phyloP scores from a whole-genome alignment of 2,888 invertebrate genomes.

The Orchesella flavescens region DNA sequence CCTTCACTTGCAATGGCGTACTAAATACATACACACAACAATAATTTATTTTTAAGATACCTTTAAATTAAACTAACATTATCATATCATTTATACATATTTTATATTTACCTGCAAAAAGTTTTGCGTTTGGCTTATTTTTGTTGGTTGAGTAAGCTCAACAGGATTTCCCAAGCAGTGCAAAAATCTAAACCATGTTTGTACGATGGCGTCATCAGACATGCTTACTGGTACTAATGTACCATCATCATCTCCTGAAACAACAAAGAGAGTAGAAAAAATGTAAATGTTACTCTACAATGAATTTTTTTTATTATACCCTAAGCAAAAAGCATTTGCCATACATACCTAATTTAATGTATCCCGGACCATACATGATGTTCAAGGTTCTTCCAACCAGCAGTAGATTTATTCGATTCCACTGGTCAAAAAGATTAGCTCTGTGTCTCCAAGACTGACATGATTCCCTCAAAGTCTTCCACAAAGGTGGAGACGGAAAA shows the following conservation, averaged over 20 bases:
- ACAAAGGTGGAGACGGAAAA: conserved; percentile 95
- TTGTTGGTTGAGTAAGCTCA: conserved; percentile 89
- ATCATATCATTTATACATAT: neutral
- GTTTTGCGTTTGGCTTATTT: conserved; percentile 82
- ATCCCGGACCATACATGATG: conserved; percentile 88
- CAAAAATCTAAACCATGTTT: conserved; percentile 95
- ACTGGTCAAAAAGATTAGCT: conserved; percentile 92
- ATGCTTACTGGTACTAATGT: conserved; percentile 87
- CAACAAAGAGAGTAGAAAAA: neutral
- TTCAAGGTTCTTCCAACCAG: conserved; percentile 87
- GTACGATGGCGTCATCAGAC: conserved; percentile 91
- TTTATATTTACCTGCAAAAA: conserved; percentile 78
- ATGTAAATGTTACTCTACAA: neutral
- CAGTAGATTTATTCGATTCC: conserved; percentile 93
- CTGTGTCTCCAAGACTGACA: conserved; percentile 96
- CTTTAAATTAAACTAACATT: conserved; percentile 2
- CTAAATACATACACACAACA: conserved; percentile 60
- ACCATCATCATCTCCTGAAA: conserved; percentile 87
- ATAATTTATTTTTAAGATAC: too few species aligned
- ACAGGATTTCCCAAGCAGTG: conserved; percentile 96
- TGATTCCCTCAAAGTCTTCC: conserved; percentile 95
- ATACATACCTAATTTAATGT: conserved; percentile 69
- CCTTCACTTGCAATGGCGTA: conserved; percentile 87
- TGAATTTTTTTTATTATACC: neutral
- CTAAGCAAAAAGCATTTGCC: conserved; percentile 19